Conservation (phyloP, 1,140 invertebrate species). For the Berghia stephanieae region DNA sequence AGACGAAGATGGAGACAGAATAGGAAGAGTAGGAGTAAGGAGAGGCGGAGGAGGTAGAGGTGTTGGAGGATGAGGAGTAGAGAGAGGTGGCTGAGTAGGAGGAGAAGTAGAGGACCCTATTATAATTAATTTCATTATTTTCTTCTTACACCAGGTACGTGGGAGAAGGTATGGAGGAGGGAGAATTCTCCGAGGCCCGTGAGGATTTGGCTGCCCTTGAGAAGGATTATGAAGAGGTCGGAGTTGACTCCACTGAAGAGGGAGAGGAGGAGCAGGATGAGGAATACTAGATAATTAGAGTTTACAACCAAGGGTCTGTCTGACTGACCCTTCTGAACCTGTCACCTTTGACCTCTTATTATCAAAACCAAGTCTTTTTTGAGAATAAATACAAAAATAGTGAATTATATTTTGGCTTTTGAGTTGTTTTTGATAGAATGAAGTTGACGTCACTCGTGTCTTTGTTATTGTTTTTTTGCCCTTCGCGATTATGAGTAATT, state of each 20-base stretch:
- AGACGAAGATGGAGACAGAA: neutral
- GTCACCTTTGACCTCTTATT: no score
- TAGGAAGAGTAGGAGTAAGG: neutral
- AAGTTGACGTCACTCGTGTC: no score
- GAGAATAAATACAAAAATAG: no score
- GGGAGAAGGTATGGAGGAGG: conserved; percentile 69
- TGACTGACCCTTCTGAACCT: no score
- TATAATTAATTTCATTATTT: no score
- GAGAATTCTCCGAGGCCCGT: conserved; percentile 81
- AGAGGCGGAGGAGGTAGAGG: conserved; percentile 2
- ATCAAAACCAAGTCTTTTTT: no score
- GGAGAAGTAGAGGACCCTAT: conserved; percentile 10
- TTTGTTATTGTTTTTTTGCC: no score
- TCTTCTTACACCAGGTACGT: no score
- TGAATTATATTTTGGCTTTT: no score
- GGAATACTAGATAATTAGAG: neutral
- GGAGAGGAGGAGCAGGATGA: conserved; percentile 38
- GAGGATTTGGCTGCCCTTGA: conserved; percentile 80
- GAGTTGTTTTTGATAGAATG: no score
- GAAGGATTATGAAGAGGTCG: conserved; percentile 50
- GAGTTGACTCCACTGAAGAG: conserved; percentile 42
- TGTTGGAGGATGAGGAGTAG: neutral
- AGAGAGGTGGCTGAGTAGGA: neutral
- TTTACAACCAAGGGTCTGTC: no score
- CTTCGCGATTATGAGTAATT: no score